Base-by-base conservation (phyloP, 2,797 vertebrate species). In the Knipowitschia caucasica region DNA sequence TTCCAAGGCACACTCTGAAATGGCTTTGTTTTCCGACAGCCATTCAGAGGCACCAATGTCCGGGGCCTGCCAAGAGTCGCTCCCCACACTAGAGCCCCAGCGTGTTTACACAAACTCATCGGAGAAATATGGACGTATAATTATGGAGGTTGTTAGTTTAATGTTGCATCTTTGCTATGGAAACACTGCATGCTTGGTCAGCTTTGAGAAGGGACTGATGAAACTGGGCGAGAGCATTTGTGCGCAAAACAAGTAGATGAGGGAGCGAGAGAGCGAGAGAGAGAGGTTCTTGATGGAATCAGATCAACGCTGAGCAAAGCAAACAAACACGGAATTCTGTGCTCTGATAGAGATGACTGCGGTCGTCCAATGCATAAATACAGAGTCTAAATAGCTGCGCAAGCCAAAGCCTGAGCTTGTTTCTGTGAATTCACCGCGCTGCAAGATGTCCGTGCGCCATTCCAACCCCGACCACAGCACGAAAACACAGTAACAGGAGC, bases 21-120 rank as follows among this genome's bases (percentile, higher is more conserved):
- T 75, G 83, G 75, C 83, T 84, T 86, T 88, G 81, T 84, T 84
- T 86, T 85, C 80, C 75, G 50, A 75, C 83, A 82, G 63, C 69
- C 78, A 69, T 80, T 81, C 83, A 82, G 74, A 73, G 67, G 82
- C 84, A 83, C 78, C 70, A 77, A 78, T 69, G 53, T 69, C 78
- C 61, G 0, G 52, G 75, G 59, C 70, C 77, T 83, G 83, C 84
- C 84, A 83, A 84, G 71, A 78, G 76, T 73, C 75, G 81, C 83
- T 78, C 75, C 77, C 75, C 23, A 50, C 82, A 64, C 71, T 73
- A 75, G 81, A 85, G 77, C 80, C 74, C 29, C 35, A 56, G 54
- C 74, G 59, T 88, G 83, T 87, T 88, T 88, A 85, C 83, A 80
- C 80, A 88, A 86, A 86, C 81, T 86, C 86, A 86, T 84, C 50